These are phyloP conservation scores for Serripes groenlandicus DNA, from an alignment of 2,888 invertebrate genomes.

Conservation along the genomic window DNA sequence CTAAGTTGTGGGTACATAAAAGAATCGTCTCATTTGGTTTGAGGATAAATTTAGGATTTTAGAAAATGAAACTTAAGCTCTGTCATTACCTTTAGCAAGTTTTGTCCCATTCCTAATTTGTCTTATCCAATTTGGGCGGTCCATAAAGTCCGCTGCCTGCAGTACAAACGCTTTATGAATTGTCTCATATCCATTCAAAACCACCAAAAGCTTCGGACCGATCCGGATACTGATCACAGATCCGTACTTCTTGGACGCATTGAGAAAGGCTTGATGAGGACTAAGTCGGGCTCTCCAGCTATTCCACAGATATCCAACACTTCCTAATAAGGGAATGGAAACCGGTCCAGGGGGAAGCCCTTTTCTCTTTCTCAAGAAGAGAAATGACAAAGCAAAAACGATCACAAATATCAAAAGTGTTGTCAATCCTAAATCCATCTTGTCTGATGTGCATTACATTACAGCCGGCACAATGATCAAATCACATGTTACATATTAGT, in stretches of 20 bases:
- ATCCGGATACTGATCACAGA: background rate
- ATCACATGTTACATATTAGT: no score
- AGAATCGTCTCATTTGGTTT: no score
- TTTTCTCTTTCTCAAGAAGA: background rate
- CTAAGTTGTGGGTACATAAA: no score
- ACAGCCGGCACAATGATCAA: no score
- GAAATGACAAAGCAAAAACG: slow-evolving; percentile 1
- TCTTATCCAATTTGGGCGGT: slow-evolving; percentile 16
- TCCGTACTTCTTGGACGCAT: slow-evolving; percentile 11
- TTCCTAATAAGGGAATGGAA: slow-evolving; percentile 16
- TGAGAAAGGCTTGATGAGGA: slow-evolving; percentile 5
- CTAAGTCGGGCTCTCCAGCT: background rate
- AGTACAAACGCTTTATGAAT: slow-evolving; percentile 19
- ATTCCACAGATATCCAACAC: slow-evolving; percentile 17
- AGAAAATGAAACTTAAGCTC: background rate
- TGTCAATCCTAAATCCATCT: background rate
- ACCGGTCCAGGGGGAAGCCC: slow-evolving; percentile 11
- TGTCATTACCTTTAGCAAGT: slow-evolving; percentile 10
- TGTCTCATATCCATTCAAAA: slow-evolving; percentile 19
- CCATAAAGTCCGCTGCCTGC: slow-evolving; percentile 11
- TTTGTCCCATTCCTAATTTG: background rate
- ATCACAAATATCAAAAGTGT: background rate
- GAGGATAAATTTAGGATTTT: background rate
- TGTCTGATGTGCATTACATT: no score
- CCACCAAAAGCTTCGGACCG: slow-evolving; percentile 18